phyloP scores from a whole-genome alignment of 2,888 invertebrate genomes.

The Suillia variegata region DNA sequence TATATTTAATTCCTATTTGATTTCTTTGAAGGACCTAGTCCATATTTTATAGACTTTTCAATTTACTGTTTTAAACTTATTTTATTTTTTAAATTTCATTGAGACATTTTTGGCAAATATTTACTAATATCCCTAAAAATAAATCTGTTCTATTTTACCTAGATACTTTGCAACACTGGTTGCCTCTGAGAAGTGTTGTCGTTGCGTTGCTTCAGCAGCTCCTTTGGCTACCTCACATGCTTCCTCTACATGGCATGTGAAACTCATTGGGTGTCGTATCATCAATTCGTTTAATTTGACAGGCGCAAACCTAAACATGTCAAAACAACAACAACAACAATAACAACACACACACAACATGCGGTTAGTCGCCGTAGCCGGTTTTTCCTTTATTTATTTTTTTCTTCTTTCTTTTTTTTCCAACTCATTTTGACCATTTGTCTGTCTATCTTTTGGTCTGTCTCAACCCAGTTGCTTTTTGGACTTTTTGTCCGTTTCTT shows the following conservation, averaged over 20 bases:
- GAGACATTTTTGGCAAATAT: too few relatives aligned
- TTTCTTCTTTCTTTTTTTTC: conserved; percentile 15
- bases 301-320: conserved; percentile 63
- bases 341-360: conserved; percentile 50
- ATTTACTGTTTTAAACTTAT: too few relatives aligned
- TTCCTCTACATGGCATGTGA: conserved; percentile 49
- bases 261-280: conserved; percentile 63
- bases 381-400: background rate
- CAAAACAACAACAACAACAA: conserved; percentile 59
- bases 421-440: conserved; percentile 12
- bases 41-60: too few relatives aligned
- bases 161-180: too few relatives aligned
- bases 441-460: conserved; percentile 17
- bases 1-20: too few relatives aligned
- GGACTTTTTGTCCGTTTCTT: background rate
- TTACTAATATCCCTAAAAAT: too few relatives aligned
- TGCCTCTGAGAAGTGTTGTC: too few relatives aligned
- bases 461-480: conserved; percentile 18
- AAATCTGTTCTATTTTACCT: too few relatives aligned
- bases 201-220: background rate
- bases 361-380: conserved; percentile 43
- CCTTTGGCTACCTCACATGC: conserved; percentile 12
- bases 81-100: too few relatives aligned
- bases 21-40: too few relatives aligned
- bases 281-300: conserved; percentile 64